Evolutionary conservation across 1,140 invertebrate species (phyloP).

Genomic region (Listronotus oregonensis): DNA sequence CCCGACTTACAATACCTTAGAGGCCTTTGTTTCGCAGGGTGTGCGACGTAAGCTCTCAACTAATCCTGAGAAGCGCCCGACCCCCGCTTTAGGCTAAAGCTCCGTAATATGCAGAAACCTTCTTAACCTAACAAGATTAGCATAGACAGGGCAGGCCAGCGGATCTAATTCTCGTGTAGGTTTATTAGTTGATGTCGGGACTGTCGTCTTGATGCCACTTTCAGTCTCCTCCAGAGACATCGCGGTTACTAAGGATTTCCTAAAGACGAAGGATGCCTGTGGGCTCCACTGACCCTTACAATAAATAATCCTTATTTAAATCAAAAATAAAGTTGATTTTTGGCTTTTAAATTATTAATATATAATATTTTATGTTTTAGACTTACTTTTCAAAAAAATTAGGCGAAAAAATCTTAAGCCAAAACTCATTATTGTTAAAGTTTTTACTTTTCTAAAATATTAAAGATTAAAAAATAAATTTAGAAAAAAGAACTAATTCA

Average conservation of each 20-base stretch:
- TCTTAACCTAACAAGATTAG: constrained; percentile 71
- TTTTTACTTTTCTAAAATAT: too few species aligned
- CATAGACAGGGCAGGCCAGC: constrained; percentile 59
- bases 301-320: background rate
- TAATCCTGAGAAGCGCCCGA: constrained; percentile 64
- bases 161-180: constrained; percentile 48
- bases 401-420: too few species aligned
- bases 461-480: too few species aligned
- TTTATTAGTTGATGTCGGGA: constrained; percentile 45
- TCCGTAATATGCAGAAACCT: constrained; percentile 68
- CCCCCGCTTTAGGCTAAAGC: constrained; percentile 56
- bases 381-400: too few species aligned
- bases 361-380: too few species aligned
- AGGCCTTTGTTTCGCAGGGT: constrained; percentile 50
- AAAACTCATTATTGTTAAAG: too few species aligned
- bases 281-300: background rate
- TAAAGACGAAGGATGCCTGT: too few species aligned
- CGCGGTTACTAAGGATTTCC: constrained; percentile 1
- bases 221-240: constrained; percentile 9
- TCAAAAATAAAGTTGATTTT: background rate
- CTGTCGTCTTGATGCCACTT: constrained; percentile 21
- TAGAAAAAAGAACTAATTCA: too few species aligned
- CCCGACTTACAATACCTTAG: constrained; percentile 46
- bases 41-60: constrained; percentile 50
- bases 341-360: too few species aligned